Percentiles rank a stretch among this genome's conserved stretches.
Conservation (phyloP, 2,113 vertebrate species). For the Grammomys dolichurus region DNA sequence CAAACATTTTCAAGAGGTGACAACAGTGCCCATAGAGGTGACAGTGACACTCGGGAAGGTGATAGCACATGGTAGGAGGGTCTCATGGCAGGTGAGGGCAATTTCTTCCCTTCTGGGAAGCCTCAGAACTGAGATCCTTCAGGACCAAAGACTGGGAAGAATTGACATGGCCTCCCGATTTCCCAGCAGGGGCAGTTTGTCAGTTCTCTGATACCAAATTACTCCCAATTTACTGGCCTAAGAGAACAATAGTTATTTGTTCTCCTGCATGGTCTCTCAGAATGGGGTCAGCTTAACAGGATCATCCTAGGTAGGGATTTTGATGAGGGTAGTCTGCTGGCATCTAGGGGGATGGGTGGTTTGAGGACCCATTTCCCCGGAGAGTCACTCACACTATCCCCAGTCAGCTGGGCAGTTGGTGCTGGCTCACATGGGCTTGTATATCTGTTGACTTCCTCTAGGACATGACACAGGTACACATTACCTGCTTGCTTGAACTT, state of each 20-base stretch:
- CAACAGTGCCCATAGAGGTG: background rate
- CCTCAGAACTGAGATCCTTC: background rate
- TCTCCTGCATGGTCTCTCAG: background rate
- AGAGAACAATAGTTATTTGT: background rate
- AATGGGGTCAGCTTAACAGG: background rate
- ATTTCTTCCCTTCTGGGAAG: background rate
- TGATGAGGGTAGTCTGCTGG: background rate
- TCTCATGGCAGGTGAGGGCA: background rate
- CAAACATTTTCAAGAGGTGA: background rate
- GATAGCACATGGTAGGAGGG: background rate
- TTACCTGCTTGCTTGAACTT: background rate
- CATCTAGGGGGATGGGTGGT: background rate
- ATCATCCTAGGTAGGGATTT: background rate
- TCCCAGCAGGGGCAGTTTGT: background rate
- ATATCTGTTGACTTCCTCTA: background rate
- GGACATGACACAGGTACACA: background rate
- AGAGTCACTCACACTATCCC: background rate
- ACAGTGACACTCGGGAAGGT: background rate
- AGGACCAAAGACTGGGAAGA: background rate
- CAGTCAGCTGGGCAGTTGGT: background rate
- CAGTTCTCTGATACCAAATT: background rate
- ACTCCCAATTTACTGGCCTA: background rate
- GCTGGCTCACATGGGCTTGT: background rate
- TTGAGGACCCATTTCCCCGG: background rate
- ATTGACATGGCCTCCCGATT: background rate